A percentile compares a stretch with the other conserved stretches of the same genome.
Conservation (phyloP, 2,888 invertebrate genomes). For the Ceratothoa steindachneri region DNA sequence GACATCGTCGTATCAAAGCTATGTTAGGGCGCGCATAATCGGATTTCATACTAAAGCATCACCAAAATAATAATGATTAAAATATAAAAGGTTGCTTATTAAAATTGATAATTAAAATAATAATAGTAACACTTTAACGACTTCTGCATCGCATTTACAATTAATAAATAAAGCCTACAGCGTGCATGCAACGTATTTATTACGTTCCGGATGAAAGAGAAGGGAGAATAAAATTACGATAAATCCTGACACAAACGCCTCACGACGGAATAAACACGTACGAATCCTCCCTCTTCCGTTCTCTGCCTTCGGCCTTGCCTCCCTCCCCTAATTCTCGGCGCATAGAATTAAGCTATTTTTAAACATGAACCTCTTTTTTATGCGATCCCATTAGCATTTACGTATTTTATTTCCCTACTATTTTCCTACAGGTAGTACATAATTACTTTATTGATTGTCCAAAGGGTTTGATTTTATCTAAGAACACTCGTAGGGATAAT, state of each 20-base stretch:
- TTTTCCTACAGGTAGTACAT: too few species aligned
- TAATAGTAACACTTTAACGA: neutral
- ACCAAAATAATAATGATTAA: too few species aligned
- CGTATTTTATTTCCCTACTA: neutral
- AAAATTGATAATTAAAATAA: neutral
- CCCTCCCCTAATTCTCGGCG: neutral
- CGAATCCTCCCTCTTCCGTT: neutral
- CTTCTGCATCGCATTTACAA: neutral
- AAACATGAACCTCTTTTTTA: neutral
- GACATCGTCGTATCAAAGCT: too few species aligned
- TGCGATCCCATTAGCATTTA: too few species aligned
- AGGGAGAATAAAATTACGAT: constrained; percentile 4
- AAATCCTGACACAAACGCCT: neutral
- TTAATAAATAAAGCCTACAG: constrained; percentile 3
- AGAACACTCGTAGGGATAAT: too few species aligned
- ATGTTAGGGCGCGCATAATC: too few species aligned
- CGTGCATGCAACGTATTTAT: neutral
- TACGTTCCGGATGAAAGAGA: constrained; percentile 5
- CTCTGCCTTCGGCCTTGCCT: neutral
- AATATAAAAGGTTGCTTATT: neutral
- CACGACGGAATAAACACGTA: neutral
- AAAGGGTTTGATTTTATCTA: too few species aligned
- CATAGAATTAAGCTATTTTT: neutral
- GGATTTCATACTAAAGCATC: too few species aligned
- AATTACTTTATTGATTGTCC: too few species aligned